A percentile compares a stretch with the other conserved stretches of the same genome.
phyloP scores from a whole-genome alignment of 2,113 vertebrate species.

The Oophaga pumilio region DNA sequence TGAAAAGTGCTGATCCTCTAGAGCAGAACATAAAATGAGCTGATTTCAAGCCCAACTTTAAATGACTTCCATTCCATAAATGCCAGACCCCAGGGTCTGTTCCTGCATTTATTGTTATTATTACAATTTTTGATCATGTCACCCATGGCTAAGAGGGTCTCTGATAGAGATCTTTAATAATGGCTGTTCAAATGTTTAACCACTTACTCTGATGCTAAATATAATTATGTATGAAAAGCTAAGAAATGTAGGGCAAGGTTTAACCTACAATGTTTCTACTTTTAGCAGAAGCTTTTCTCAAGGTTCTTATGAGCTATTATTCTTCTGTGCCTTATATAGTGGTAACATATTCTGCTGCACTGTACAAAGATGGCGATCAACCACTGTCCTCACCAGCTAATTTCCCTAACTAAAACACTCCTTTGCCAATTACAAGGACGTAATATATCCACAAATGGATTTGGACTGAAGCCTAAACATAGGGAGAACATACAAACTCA shows the following conservation, averaged over 20 bases:
- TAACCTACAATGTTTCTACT: not conserved
- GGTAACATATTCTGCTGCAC: not conserved
- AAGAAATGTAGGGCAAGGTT: not conserved
- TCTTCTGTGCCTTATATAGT: not conserved
- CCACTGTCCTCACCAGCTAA: not conserved
- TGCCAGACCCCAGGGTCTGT: not conserved
- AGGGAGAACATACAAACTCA: no score
- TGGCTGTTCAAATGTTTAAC: not conserved
- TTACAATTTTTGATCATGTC: not conserved
- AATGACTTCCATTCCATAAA: slow-evolving; percentile 13
- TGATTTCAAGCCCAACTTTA: slow-evolving; percentile 9
- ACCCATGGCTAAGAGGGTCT: slow-evolving; percentile 10
- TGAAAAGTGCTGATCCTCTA: slow-evolving; percentile 34
- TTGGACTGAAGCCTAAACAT: no score
- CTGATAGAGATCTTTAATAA: slow-evolving; percentile 3
- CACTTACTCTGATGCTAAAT: not conserved
- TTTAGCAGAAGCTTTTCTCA: not conserved
- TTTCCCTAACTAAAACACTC: not conserved
- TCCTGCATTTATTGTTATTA: not conserved
- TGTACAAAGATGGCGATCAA: not conserved
- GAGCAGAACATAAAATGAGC: slow-evolving; percentile 35
- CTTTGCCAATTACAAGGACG: no score
- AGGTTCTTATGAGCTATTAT: not conserved
- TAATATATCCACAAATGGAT: no score
- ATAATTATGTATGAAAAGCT: not conserved